Percentiles rank a stretch among this genome's conserved stretches.
phyloP scores from a whole-genome alignment of 2,113 vertebrate species.

The Plecturocebus donacophilus region DNA sequence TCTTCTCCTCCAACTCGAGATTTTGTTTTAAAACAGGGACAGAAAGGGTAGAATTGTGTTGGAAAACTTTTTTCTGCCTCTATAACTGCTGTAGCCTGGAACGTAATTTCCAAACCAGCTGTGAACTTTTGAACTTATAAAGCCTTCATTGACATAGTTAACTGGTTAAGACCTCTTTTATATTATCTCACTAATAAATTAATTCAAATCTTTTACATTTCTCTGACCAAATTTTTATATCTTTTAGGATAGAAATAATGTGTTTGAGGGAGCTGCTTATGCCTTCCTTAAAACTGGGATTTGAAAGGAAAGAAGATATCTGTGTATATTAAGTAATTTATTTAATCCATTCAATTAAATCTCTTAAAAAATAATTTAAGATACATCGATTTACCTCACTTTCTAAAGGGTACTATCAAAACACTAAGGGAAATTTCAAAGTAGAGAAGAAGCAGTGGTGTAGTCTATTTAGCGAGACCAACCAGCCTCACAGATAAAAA shows the following conservation, averaged over 20 bases:
- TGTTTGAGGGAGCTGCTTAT: not conserved
- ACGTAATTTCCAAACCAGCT: not conserved
- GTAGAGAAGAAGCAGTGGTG: not conserved
- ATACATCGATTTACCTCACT: not conserved
- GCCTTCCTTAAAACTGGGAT: not conserved
- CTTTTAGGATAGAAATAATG: not conserved
- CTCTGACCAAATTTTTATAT: not conserved
- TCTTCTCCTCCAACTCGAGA: not conserved
- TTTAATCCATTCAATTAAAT: not conserved
- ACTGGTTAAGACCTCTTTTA: not conserved
- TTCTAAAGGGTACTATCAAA: not conserved
- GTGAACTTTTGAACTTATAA: conserved; percentile 28
- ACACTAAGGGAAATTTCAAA: not conserved
- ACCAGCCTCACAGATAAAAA: not conserved
- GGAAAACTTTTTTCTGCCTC: not conserved
- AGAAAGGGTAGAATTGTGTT: not conserved
- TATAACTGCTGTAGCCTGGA: not conserved
- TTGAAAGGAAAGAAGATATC: not conserved
- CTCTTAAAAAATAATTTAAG: not conserved
- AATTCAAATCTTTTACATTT: conserved; percentile 18
- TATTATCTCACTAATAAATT: conserved; percentile 45
- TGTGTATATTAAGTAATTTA: conserved; percentile 1
- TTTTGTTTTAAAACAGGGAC: conserved; percentile 18
- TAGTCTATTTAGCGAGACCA: not conserved
- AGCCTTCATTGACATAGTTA: conserved; percentile 34